These are phyloP conservation scores for Caenorhabditis briggsae DNA, from an alignment of 1,140 invertebrate genomes.

Conservation along the genomic window DNA sequence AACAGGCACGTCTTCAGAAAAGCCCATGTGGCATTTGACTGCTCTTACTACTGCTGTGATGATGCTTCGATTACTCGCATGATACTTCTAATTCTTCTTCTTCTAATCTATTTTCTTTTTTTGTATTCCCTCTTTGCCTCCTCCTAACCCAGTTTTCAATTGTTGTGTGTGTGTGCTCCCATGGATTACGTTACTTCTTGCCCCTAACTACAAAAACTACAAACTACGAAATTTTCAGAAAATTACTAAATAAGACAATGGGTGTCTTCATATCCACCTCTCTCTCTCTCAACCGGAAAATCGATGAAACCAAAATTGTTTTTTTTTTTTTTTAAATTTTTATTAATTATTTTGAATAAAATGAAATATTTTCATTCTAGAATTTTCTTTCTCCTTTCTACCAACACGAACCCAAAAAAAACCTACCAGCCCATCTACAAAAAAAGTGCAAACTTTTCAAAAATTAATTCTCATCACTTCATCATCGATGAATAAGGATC, in stretches of 20 bases:
- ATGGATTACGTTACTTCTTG: constrained; percentile 37
- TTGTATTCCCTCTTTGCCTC: neutral
- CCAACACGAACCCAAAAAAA: no score
- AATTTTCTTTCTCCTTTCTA: no score
- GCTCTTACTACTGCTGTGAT: constrained; percentile 23
- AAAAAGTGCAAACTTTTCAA: neutral
- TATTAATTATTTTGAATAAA: no score
- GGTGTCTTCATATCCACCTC: neutral
- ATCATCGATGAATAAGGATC: constrained; percentile 27
- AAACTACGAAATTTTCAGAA: constrained; percentile 4
- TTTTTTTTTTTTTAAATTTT: no score
- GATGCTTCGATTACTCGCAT: constrained; percentile 11
- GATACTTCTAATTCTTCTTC: neutral
- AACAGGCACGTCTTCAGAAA: constrained; percentile 26
- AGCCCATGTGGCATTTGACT: neutral
- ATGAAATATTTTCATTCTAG: no score
- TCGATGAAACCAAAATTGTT: no score
- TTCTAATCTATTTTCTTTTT: neutral
- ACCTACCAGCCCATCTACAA: no score
- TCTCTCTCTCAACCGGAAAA: neutral
- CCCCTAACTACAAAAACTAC: neutral
- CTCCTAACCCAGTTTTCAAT: neutral
- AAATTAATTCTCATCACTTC: constrained; percentile 22
- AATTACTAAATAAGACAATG: constrained; percentile 10
- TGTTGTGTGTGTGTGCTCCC: constrained; percentile 3